A percentile compares a stretch with the other conserved stretches of the same genome.
Conservation (phyloP, 2,113 vertebrate species). For the Orientallactaga bullata region DNA sequence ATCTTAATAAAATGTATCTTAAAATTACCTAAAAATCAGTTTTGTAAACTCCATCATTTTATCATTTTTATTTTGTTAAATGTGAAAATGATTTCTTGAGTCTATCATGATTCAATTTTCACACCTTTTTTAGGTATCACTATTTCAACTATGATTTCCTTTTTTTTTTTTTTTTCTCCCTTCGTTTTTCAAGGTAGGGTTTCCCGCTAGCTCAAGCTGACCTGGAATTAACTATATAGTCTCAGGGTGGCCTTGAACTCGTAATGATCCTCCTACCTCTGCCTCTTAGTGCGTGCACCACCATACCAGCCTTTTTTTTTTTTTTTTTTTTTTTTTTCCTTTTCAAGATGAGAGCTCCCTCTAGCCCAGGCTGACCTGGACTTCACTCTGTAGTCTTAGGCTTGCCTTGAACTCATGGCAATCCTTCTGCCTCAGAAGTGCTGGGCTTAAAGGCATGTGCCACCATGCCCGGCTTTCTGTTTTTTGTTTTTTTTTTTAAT, state of each 20-base stretch:
- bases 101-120: conserved; percentile 15
- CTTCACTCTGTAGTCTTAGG: too few species aligned
- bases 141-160: conserved; percentile 15
- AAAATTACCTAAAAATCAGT: not conserved
- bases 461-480: too few species aligned
- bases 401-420: not conserved
- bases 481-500: too few species aligned
- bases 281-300: too few species aligned
- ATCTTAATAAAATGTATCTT: conserved; percentile 1
- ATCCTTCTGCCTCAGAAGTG: not conserved
- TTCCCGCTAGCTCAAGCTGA: too few species aligned
- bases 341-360: not conserved
- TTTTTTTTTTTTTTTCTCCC: not conserved
- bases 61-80: conserved; percentile 41
- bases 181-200: too few species aligned
- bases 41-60: not conserved
- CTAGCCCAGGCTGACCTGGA: not conserved
- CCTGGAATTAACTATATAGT: too few species aligned
- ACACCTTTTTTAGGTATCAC: not conserved
- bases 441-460: too few species aligned
- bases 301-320: too few species aligned
- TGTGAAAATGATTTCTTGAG: conserved; percentile 17
- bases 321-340: not conserved
- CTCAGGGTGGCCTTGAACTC: too few species aligned
- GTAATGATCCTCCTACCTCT: too few species aligned